Evolutionary conservation across 1,140 invertebrate species (phyloP).

Genomic region (Manduca sexta): DNA sequence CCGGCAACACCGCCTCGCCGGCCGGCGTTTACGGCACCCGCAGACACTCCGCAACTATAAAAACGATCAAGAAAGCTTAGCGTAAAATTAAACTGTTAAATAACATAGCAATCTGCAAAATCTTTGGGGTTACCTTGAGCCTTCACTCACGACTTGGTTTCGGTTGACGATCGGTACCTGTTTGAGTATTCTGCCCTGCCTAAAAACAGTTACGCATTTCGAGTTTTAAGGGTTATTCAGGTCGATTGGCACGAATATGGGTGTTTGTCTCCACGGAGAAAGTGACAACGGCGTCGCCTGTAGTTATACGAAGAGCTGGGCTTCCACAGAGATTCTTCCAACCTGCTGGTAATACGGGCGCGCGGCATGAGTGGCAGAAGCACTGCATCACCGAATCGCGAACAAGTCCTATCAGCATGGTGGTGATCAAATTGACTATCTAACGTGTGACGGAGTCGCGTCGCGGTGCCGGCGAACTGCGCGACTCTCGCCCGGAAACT

Average conservation of each 20-base stretch:
- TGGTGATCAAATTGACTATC: constrained; percentile 68
- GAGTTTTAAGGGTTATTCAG: constrained; percentile 5
- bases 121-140: neutral
- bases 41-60: neutral
- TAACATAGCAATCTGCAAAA: neutral
- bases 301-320: constrained; percentile 3
- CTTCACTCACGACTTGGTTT: neutral
- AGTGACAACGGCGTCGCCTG: constrained; percentile 26
- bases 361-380: constrained; percentile 91
- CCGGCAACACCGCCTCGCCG: constrained; percentile 12
- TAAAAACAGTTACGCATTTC: too few relatives aligned
- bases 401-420: constrained; percentile 88
- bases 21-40: constrained; percentile 21
- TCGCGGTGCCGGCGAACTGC: constrained; percentile 60
- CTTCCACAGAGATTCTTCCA: constrained; percentile 22
- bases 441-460: constrained; percentile 62
- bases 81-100: neutral
- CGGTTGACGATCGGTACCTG: too few relatives aligned
- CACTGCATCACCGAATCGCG: constrained; percentile 91
- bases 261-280: constrained; percentile 32
- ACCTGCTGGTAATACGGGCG: constrained; percentile 83
- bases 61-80: neutral
- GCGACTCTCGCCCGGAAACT: constrained; percentile 71
- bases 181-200: too few relatives aligned
- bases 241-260: constrained; percentile 18